A percentile compares a stretch with the other conserved stretches of the same genome.
Conservation (phyloP, 1,140 invertebrate genomes). For the Eriocheir sinensis region DNA sequence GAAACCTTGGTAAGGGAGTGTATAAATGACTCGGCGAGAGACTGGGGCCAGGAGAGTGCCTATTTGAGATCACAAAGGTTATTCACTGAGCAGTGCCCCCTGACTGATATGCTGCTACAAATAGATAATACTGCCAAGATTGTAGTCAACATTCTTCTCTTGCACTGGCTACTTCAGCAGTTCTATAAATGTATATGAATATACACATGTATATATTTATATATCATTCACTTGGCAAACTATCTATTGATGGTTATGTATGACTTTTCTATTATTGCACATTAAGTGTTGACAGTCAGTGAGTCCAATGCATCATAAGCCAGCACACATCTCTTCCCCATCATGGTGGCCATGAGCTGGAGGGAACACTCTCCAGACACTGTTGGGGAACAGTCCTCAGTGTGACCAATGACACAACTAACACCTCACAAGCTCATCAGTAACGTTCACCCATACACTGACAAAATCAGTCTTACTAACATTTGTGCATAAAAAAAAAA, state of each 20-base stretch:
- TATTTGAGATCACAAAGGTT: slow-evolving; percentile 76
- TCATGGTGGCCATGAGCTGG: not conserved
- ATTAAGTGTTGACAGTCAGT: slow-evolving; percentile 59
- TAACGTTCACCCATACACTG: slow-evolving; percentile 69
- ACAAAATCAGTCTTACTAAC: slow-evolving; percentile 73
- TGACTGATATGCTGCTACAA: slow-evolving; percentile 75
- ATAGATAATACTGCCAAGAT: slow-evolving; percentile 77
- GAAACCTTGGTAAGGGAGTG: not conserved
- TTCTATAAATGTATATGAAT: slow-evolving; percentile 46
- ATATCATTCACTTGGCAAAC: slow-evolving; percentile 69
- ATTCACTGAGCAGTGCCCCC: slow-evolving; percentile 76
- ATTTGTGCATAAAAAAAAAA: slow-evolving; percentile 76
- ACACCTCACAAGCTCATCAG: slow-evolving; percentile 65
- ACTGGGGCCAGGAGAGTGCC: slow-evolving; percentile 34
- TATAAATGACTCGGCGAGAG: not conserved
- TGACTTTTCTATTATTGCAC: slow-evolving; percentile 73
- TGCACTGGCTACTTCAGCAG: slow-evolving; percentile 17
- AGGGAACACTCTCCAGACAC: not conserved
- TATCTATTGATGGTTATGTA: slow-evolving; percentile 59
- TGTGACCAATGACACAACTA: slow-evolving; percentile 66
- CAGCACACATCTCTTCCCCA: slow-evolving; percentile 14
- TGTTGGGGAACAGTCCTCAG: slow-evolving; percentile 57
- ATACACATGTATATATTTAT: slow-evolving; percentile 45
- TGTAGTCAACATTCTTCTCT: slow-evolving; percentile 37
- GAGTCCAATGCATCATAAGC: slow-evolving; percentile 52